Base-by-base conservation (phyloP, 2,113 vertebrate species). In the Pseudonaja textilis region DNA sequence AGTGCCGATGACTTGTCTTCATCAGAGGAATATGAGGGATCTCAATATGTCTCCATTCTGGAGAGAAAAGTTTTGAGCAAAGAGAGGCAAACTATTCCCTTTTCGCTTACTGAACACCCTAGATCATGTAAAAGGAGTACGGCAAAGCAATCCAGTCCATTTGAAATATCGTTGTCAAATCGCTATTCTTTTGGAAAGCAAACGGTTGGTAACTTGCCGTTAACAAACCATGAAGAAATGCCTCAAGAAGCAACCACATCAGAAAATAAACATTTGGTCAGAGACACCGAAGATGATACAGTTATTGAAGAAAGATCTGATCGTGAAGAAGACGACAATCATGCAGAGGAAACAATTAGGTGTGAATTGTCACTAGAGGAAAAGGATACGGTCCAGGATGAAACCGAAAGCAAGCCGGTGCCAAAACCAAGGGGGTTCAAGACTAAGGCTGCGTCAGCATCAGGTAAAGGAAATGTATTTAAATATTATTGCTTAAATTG, bases 221-320 rank as follows among this genome's bases (percentile, higher is more conserved):
- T 98, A 91, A 98, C 98, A 45, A 98, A 98, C 25, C 96, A 97
- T 69, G 98, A 97, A 87, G 97, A 96, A 10, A 97, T 91, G 64
- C 96, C 95, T 64, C 97, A 98, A 90, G 98, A 96, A 95, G 96
- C 97, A 22, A 97, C 96, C 5, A 98, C 98, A 95, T 93, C 98
- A 94, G 98, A 98, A 97, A 97, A 95, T 64, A 92, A 97, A 92
- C 97, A 94, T 93, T 91, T 92, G 25, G 34, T 20, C n/a, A 93
- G 88, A 64, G 56, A 57, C 87, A 45, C 26, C 0, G 16, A 81
- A 85, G 92, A 87, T 91, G 92, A 74, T 26, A 87, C 89, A 74
- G 20, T 81, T 93, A 74, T 90, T 87, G 93, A 93, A 39, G 87
- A 64, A 90, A 5, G 47, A 22, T 45, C 0, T 0, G 0, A 0